These are phyloP conservation scores for Pantherophis vulpinus DNA, from an alignment of 2,797 vertebrate species.

Conservation along the genomic window DNA sequence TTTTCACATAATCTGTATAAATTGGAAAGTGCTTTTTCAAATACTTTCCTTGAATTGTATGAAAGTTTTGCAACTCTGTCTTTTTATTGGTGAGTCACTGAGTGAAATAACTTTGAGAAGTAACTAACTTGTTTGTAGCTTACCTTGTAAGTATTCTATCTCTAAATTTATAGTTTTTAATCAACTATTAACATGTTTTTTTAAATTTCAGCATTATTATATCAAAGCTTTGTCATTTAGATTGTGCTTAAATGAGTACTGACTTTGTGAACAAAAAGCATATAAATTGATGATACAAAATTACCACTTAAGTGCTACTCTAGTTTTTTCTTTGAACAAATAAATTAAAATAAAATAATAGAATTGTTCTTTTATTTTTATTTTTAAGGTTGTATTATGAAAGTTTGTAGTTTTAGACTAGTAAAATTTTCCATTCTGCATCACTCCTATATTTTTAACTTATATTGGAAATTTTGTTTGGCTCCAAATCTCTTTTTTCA, in stretches of 20 bases:
- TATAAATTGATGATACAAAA: neutral
- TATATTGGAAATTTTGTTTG: neutral
- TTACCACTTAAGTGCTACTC: neutral
- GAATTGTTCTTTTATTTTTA: neutral
- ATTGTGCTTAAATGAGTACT: neutral
- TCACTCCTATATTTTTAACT: neutral
- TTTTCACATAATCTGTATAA: constrained; percentile 55
- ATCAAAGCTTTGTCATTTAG: neutral
- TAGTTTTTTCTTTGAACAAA: neutral
- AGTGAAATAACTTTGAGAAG: constrained; percentile 4
- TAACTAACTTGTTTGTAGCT: neutral
- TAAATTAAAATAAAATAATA: neutral
- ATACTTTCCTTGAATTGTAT: constrained; percentile 25
- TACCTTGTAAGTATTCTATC: neutral
- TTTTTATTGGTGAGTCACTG: constrained; percentile 1
- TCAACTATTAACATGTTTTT: neutral
- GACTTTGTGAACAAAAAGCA: neutral
- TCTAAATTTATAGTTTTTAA: neutral
- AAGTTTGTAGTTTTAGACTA: neutral
- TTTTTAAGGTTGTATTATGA: neutral
- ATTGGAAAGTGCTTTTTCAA: constrained; percentile 38
- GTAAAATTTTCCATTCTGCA: neutral
- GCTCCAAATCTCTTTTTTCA: neutral
- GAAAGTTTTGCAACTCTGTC: constrained; percentile 29
- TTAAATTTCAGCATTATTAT: neutral